These are phyloP conservation scores for Sminthurinus aureus DNA, from an alignment of 2,888 invertebrate species.

Conservation along the genomic window DNA sequence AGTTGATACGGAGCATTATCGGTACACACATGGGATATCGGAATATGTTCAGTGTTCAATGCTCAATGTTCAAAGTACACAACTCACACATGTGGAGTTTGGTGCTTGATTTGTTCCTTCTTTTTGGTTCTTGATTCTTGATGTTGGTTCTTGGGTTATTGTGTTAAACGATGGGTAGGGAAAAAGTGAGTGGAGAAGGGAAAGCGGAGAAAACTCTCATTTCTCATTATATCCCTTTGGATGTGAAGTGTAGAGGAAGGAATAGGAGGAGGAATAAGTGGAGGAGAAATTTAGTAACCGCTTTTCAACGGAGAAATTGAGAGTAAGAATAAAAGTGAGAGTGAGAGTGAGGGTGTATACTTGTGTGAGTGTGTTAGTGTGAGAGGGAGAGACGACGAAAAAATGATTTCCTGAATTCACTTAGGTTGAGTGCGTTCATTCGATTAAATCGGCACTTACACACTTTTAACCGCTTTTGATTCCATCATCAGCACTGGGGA, in stretches of 20 bases:
- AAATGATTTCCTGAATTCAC: constrained; percentile 48
- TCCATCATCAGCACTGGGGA: constrained; percentile 37
- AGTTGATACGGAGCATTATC: too few relatives aligned
- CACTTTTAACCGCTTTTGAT: constrained; percentile 47
- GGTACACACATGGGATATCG: too few relatives aligned
- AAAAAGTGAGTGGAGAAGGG: neutral
- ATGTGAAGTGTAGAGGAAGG: neutral
- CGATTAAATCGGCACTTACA: constrained; percentile 48
- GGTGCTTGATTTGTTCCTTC: too few relatives aligned
- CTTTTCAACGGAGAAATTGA: neutral
- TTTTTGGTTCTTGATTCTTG: neutral
- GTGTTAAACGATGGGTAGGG: neutral
- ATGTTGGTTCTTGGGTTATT: neutral
- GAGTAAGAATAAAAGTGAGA: neutral
- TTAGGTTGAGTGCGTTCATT: constrained; percentile 45
- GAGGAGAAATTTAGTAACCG: neutral
- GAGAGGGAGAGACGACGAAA: constrained; percentile 3
- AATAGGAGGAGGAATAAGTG: neutral
- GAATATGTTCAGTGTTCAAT: too few relatives aligned
- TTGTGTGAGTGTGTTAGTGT: neutral
- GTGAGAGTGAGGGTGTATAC: neutral
- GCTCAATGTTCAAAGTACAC: too few relatives aligned
- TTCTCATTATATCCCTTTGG: neutral
- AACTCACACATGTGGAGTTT: too few relatives aligned
- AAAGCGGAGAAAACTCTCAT: neutral